Base-by-base conservation (phyloP, 2,113 vertebrate genomes). In the Pelecanoides urinatrix region DNA sequence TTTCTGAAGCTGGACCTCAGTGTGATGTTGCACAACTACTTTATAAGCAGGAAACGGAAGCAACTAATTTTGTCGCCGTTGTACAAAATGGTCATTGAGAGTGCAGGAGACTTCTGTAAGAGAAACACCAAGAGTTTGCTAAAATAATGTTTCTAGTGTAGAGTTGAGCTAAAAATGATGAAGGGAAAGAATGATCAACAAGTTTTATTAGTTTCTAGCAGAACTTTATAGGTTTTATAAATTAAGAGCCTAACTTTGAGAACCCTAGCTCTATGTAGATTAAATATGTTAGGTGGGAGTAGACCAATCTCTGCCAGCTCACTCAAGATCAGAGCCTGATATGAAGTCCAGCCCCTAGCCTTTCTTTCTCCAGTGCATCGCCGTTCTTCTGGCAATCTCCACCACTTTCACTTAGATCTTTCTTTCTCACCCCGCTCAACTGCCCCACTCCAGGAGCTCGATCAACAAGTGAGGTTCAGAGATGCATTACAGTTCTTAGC, bases 351-450 rank as follows among this genome's bases (percentile, higher is more conserved):
- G 22, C 13, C 36, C 12, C 27, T 13, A 44, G 25, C 58, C 22
- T 66, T n/a, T 42, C 17, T 79, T 61, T 56, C 34, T 56, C 20
- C 1, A 5, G 8, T 15, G 4, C 17, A 20, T 73, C 4, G 0
- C 22, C 0, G 0, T 62, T 90, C 44, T 45, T 30, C 32, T 93
- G 52, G 26, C 0, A 0, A 13, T 50, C 23, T 67, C 56, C 8
- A 29, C 13, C 40, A 30, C 45, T 32, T 90, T 53, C 58, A 7
- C 20, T 79, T 76, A 20, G 18, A 23, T 53, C 32, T 40, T 19
- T 58, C 40, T 72, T 76, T 56, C 40, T 45, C 26, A 47, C 13
- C 42, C 16, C 0, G 0, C 10, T 92, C 45, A 11, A 4, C 36
- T 61, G 52, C n/a, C 34, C 47, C 6, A 0, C 11, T 75, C 62